Evolutionary conservation across 2,797 vertebrate species (phyloP).

Genomic region (Amblyopsis hoosieri): DNA sequence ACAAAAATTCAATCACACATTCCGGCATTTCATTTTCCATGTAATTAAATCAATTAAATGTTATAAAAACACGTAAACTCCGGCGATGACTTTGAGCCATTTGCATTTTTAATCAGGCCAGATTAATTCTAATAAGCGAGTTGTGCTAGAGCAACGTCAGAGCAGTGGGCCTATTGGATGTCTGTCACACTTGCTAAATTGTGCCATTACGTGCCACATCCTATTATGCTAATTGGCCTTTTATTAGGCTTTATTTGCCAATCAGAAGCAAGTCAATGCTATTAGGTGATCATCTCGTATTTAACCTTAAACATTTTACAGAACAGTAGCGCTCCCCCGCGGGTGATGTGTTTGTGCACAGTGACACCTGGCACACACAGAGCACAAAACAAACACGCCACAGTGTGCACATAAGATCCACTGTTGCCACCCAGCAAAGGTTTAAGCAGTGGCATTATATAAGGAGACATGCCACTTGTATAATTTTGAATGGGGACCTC

Average conservation of each 20-base stretch:
- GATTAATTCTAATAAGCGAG: slow-evolving; percentile 81
- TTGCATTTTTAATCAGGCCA: slow-evolving; percentile 83
- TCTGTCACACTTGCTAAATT: slow-evolving; percentile 79
- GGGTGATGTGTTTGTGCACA: slow-evolving; percentile 15
- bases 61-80: slow-evolving; percentile 82
- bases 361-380: slow-evolving; percentile 54
- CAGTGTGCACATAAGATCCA: slow-evolving; percentile 60
- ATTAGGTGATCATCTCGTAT: slow-evolving; percentile 75
- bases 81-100: slow-evolving; percentile 74
- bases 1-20: slow-evolving; percentile 59
- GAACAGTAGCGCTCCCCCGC: slow-evolving; percentile 23
- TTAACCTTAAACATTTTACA: slow-evolving; percentile 60
- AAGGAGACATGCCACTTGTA: too few species aligned
- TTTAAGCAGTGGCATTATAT: too few species aligned
- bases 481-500: too few species aligned
- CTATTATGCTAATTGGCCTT: slow-evolving; percentile 79
- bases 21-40: slow-evolving; percentile 76
- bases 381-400: slow-evolving; percentile 66
- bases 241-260: slow-evolving; percentile 57
- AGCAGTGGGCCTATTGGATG: slow-evolving; percentile 67
- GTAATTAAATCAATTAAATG: slow-evolving; percentile 81
- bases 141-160: slow-evolving; percentile 72
- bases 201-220: slow-evolving; percentile 75
- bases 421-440: slow-evolving; percentile 50
- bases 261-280: slow-evolving; percentile 74